Evolutionary conservation across 2,888 invertebrate genomes (phyloP), one percentile per base, ranked within the genome.

Genomic region (Athripsodes cinereus): DNA sequence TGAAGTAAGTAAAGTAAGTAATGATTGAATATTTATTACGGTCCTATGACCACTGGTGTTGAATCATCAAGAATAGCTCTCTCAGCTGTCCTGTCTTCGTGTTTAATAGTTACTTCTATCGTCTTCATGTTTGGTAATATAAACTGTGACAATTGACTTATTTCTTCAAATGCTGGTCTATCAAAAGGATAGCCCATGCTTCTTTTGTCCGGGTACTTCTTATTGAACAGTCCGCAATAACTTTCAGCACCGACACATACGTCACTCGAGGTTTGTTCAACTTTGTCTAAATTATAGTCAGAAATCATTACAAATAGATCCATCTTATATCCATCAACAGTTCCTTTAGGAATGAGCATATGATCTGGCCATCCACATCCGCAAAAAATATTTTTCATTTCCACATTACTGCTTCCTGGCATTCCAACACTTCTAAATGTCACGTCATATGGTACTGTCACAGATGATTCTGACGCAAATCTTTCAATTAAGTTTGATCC

Each of bases 371-470:
- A 71, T 18, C 73, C 72, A 46, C 72, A 72, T 22, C 71, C 70
- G 63, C 72, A 73, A 64, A 68, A 68, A 60, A 67, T 66, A 55
- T 64, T 58, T 81, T 0, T 52, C 65, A 70, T 66, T 5, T 72
- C 72, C 22, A 68, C 64, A 2, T 65, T 60, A 0, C 64, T 61
- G 2, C 72, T 72, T 58, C 68, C 69, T 0, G 83, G 76, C 1
- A 69, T 67, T 64, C 87, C 86, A 65, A 87, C 69, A 69, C 85
- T 82, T 10, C 88, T 81, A 84, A 90, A 93, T 1, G 88, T 90
- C 58, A 86, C 79, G 69, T 90, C 90, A 70, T 87, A 90, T 0
- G 91, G 90, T 68, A 91, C 88, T 10, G 91, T 92, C 11, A 93
- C 85, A 0, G 89, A 85, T 0, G 92, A 92, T 52, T 89, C 84